Conservation (phyloP, 2,888 invertebrate species). For the Drosophila planitibia region DNA sequence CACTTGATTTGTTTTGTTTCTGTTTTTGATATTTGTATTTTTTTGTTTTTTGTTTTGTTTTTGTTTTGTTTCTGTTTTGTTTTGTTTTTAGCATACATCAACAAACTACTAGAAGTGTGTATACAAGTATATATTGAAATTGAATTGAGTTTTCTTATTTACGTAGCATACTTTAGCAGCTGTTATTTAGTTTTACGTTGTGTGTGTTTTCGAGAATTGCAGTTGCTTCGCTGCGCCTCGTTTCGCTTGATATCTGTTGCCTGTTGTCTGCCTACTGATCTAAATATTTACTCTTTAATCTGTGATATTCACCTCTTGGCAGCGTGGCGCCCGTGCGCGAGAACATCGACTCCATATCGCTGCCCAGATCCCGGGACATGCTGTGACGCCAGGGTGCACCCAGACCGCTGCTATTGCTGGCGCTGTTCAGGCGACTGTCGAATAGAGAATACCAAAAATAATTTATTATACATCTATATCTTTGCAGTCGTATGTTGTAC, state of each 20-base stretch:
- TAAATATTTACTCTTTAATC: conserved; percentile 86
- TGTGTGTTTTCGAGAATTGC: conserved; percentile 24
- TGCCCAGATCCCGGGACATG: conserved; percentile 89
- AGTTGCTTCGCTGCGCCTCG: conserved; percentile 34
- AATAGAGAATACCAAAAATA: not conserved
- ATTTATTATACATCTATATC: not conserved
- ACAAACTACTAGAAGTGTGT: conserved; percentile 69
- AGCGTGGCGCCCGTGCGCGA: conserved; percentile 87
- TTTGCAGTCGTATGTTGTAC: not conserved
- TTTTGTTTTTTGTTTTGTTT: conserved; percentile 17
- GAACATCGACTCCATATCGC: conserved; percentile 91
- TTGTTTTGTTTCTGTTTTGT: conserved; percentile 29
- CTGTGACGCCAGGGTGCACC: conserved; percentile 88
- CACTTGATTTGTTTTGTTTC: conserved; percentile 38
- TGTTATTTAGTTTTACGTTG: conserved; percentile 26
- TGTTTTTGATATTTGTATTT: conserved; percentile 19
- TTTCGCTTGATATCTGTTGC: conserved; percentile 28
- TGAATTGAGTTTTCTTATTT: conserved; percentile 63
- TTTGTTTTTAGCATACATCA: conserved; percentile 72
- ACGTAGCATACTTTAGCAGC: conserved; percentile 68
- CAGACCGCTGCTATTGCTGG: conserved; percentile 67
- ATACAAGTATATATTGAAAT: conserved; percentile 59
- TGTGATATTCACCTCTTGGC: conserved; percentile 90
- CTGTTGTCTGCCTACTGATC: conserved; percentile 76
- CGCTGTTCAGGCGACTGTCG: conserved; percentile 83